A percentile compares a stretch with the other conserved stretches of the same genome.
Evolutionary conservation across 2,113 vertebrate species (phyloP).

Genomic region (Etheostoma cragini): DNA sequence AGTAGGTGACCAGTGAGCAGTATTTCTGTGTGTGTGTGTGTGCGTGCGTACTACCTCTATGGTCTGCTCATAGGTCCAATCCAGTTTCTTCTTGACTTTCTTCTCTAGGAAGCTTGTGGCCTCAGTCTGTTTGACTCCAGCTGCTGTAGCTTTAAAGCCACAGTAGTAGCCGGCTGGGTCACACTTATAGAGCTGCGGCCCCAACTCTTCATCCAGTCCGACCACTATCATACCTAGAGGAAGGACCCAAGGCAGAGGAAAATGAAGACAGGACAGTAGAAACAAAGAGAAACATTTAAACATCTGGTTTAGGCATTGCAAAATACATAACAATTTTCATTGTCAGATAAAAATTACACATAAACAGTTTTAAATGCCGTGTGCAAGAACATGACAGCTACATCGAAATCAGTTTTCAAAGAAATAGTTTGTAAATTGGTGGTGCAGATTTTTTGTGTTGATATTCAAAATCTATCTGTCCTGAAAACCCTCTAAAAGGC

Average conservation of each 20-base stretch:
- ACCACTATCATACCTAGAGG: slow-evolving; percentile 93
- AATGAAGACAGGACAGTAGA: not conserved
- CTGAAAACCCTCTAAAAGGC: not conserved
- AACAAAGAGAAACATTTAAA: not conserved
- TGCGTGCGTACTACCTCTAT: slow-evolving; percentile 86
- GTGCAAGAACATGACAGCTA: not conserved
- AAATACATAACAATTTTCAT: too few relatives aligned
- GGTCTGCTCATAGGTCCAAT: slow-evolving; percentile 94
- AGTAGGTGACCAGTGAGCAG: not conserved
- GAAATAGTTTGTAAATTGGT: not conserved
- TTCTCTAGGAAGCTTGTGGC: slow-evolving; percentile 97
- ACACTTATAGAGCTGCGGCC: slow-evolving; percentile 94
- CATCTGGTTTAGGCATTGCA: not conserved
- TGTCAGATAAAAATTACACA: not conserved
- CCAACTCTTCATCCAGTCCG: slow-evolving; percentile 91
- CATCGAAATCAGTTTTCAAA: not conserved
- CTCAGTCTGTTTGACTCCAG: slow-evolving; percentile 95
- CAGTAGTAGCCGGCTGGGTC: slow-evolving; percentile 97
- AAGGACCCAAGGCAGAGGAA: not conserved
- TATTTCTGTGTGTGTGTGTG: not conserved
- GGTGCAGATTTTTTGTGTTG: not conserved
- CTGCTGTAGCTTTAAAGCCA: slow-evolving; percentile 96
- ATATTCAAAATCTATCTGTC: not conserved
- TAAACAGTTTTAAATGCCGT: not conserved
- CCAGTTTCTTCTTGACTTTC: slow-evolving; percentile 97